Base-by-base conservation (phyloP, 2,797 vertebrate species). In the Alca torda region DNA sequence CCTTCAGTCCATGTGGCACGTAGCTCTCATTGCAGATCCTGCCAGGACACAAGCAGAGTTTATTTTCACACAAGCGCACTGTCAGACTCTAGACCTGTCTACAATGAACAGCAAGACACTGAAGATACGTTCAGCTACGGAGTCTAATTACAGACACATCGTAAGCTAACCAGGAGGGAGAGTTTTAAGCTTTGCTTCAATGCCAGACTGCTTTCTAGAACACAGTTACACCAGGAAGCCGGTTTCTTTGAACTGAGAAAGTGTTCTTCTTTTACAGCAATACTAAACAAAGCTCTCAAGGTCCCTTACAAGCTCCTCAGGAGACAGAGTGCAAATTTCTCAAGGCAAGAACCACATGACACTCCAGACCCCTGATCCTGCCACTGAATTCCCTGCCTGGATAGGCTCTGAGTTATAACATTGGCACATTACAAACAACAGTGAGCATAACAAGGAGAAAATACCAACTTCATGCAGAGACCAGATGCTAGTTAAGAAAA, bases 21-120 rank as follows among this genome's bases (percentile, higher is more conserved):
- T 99, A 99, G 41, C 97, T 98, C 97, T 99, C 98, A 30, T 99
- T 99, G 93, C 98, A 98, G 95, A 99, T 99, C 98, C 99, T 99
- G 96, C 56, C 90, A 97, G 95, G 81, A 97, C 73, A 98, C 18
- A 83, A 97, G 89, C 41, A 94, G 87, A 96, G 74, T 73, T 92
- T 60, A 67, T 69, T 91, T 93, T 94, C 79, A 64, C 78, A 67
- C 33, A 68, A 93, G n/a, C 24, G 45, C 1, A 1, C 59, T 65
- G 51, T 73, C 72, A 87, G 91, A 54, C 28, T 59, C 63, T 37
- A 79, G 60, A 78, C 46, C 35, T 65, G 31, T 74, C 86, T 90
- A 26, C 60, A 72, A 1, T 25, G 35, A 92, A 87, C 39, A 89
- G 54, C 75, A 89, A 94, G 61, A 69, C 35, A 53, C 21, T 50